Conservation (phyloP, 2,797 vertebrate species). For the Triplophysa bombifrons region DNA sequence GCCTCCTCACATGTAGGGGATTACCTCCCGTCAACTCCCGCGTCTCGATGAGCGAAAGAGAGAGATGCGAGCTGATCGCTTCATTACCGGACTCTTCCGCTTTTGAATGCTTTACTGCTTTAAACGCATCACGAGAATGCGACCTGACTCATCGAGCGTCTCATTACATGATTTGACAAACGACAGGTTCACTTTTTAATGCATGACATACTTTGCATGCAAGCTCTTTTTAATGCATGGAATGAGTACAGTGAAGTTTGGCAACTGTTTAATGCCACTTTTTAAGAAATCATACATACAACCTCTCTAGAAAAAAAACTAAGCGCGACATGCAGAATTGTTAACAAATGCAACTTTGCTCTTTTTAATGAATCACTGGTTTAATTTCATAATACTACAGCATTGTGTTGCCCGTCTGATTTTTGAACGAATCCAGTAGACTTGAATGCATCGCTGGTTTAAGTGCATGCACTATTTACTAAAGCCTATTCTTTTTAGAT, state of each 20-base stretch:
- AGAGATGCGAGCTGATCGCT: slow-evolving; percentile 23
- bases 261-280: too few species aligned
- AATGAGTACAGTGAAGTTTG: too few species aligned
- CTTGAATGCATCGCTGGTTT: too few species aligned
- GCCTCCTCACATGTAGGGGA: slow-evolving; percentile 95
- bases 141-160: neutral
- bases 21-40: slow-evolving; percentile 85
- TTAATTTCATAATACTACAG: neutral
- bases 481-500: neutral
- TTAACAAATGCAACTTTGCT: too few species aligned
- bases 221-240: too few species aligned
- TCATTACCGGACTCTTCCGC: neutral
- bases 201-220: neutral
- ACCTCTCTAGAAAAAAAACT: too few species aligned
- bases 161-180: neutral
- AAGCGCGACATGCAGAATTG: too few species aligned
- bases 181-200: neutral
- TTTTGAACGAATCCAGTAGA: too few species aligned
- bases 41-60: slow-evolving; percentile 36
- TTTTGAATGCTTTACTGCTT: neutral
- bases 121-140: too few species aligned
- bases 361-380: too few species aligned
- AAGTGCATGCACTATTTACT: neutral
- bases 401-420: too few species aligned
- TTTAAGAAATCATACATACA: too few species aligned